These are phyloP conservation scores for Hypomecis atomaria DNA, from an alignment of 2,888 invertebrate genomes.

Conservation along the genomic window DNA sequence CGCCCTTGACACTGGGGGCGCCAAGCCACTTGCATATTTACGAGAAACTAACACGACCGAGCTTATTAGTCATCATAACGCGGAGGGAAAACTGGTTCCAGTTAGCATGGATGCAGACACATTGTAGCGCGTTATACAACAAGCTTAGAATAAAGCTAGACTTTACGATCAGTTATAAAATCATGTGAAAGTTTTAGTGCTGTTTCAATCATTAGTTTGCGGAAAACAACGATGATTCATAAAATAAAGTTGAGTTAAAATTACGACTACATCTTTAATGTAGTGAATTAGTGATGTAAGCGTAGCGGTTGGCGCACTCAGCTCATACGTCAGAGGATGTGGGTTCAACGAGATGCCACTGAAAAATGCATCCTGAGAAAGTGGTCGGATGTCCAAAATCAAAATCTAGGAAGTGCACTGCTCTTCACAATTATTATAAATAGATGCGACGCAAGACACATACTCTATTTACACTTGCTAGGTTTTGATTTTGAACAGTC, in stretches of 20 bases:
- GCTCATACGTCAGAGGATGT: no score
- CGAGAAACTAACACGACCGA: constrained; percentile 53
- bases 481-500: no score
- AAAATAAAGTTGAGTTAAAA: constrained; percentile 4
- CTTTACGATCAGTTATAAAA: constrained; percentile 15
- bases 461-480: no score
- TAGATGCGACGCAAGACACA: no score
- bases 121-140: constrained; percentile 8
- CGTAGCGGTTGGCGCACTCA: no score
- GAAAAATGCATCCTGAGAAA: no score
- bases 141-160: constrained; percentile 8
- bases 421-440: no score
- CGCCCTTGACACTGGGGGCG: constrained; percentile 73
- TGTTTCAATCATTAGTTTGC: constrained; percentile 12
- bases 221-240: constrained; percentile 6
- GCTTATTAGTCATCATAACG: constrained; percentile 36
- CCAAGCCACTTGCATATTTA: constrained; percentile 61
- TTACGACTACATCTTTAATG: neutral
- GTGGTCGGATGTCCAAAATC: no score
- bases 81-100: constrained; percentile 24
- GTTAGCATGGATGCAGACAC: constrained; percentile 2
- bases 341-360: no score
- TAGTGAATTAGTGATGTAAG: no score
- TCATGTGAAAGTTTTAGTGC: constrained; percentile 12
- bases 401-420: no score